Base-by-base conservation (phyloP, 2,797 vertebrate genomes). In the Arrhamphus sclerolepis region DNA sequence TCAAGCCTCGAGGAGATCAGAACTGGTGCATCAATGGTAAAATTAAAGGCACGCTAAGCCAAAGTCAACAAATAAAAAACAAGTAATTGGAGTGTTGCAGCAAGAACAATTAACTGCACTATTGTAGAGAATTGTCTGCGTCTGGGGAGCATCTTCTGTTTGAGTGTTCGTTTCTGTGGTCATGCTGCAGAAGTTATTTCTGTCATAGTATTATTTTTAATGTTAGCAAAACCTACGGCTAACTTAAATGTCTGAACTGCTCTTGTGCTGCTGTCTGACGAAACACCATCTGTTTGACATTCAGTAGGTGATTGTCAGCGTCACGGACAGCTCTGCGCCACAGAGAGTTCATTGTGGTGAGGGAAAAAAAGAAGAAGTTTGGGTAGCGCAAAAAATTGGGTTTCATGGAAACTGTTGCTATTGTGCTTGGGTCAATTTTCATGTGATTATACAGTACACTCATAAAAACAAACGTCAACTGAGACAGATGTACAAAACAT, bases 231-330 rank as follows among this genome's bases (percentile, higher is more conserved):
- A 59, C 42, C 59, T 62, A 63, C 51, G 61, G 58, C 34, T 66
- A 73, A 79, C 67, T 66, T 29, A 41, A 60, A 60, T 38, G 51
- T 72, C 78, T 81, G 77, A 86, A 52, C 29, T 46, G 44, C 44
- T 44, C 52, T 48, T 17, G 63, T 59, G 58, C 66, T 58, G 50
- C 39, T 48, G 54, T 54, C 64, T 75, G 69, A 61, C 62, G 31
- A 34, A 2, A 40, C 17, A 67, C 48, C 43, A 52, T 19, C 68
- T 77, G 59, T 66, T 85, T 83, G 84, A 70, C 75, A 84, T 84
- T 79, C 80, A 87, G 80, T 46, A 72, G 73, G 78, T 82, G 80
- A 84, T 70, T 66, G 78, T 85, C 81, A 84, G 86, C 67, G 11
- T 62, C 61, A 13, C 11, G 38, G 78, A 87, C 81, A 75, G 79